Conservation (phyloP, 2,888 invertebrate species). For the Lampropteryx suffumata region DNA sequence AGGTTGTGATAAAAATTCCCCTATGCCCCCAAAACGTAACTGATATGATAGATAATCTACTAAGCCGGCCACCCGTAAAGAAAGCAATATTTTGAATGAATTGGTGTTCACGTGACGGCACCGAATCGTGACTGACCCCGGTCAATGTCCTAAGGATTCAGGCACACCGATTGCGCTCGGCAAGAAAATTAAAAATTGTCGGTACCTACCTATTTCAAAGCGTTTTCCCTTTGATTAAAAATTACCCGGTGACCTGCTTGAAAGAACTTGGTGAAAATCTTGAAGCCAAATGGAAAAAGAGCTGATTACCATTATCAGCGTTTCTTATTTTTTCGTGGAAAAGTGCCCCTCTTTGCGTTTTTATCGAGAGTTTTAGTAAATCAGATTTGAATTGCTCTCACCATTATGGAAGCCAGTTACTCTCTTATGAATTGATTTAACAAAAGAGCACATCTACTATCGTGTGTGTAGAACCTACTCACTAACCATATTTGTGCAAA, state of each 20-base stretch:
- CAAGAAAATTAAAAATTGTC: too few relatives aligned
- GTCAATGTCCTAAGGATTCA: too few relatives aligned
- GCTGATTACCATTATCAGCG: not conserved
- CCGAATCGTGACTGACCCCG: not conserved
- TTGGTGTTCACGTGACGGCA: not conserved
- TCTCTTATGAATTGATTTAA: too few relatives aligned
- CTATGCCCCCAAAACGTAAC: slow-evolving; percentile 1
- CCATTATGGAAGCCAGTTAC: not conserved
- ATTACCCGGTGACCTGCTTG: too few relatives aligned
- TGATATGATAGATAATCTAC: slow-evolving; percentile 1
- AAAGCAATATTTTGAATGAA: slow-evolving; percentile 5
- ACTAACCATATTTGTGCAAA: too few relatives aligned
- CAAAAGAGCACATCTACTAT: too few relatives aligned
- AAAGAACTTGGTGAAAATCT: not conserved
- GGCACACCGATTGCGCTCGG: too few relatives aligned
- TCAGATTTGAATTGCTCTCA: slow-evolving; percentile 5
- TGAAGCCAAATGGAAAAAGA: slow-evolving; percentile 1
- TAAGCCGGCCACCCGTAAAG: not conserved
- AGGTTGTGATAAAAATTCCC: not conserved
- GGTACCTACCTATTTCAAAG: too few relatives aligned
- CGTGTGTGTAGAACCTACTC: too few relatives aligned
- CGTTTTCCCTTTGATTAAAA: too few relatives aligned
- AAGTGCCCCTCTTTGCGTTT: slow-evolving; percentile 1
- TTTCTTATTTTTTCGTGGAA: not conserved
- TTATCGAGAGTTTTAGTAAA: slow-evolving; percentile 2